Evolutionary conservation across 2,797 vertebrate species (phyloP).

Genomic region (Cirrhinus molitorella): DNA sequence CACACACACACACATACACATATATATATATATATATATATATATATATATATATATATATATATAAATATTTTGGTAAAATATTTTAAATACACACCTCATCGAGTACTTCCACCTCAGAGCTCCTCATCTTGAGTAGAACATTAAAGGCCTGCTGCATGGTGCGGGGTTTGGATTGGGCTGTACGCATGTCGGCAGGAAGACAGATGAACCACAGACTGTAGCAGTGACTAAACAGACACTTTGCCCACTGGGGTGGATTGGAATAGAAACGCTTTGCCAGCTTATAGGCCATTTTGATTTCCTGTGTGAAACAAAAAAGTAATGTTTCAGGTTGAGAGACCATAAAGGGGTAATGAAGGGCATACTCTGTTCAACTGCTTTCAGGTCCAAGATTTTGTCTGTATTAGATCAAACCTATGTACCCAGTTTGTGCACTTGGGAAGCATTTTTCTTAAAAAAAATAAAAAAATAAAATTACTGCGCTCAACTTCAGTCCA

Average conservation of each 20-base stretch:
- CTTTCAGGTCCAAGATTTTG: neutral
- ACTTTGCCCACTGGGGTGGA: conserved; percentile 92
- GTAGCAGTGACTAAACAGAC: conserved; percentile 95
- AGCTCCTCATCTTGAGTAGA: conserved; percentile 92
- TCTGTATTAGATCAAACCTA: conserved; percentile 9
- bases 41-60: too few relatives aligned
- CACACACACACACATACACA: too few relatives aligned
- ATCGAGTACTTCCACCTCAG: conserved; percentile 92
- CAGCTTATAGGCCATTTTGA: conserved; percentile 94
- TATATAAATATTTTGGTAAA: neutral
- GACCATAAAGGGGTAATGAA: neutral
- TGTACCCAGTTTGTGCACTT: too few relatives aligned
- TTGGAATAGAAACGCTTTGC: conserved; percentile 89
- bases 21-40: too few relatives aligned
- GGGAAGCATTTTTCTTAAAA: too few relatives aligned
- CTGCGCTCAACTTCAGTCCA: too few relatives aligned
- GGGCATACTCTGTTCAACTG: neutral
- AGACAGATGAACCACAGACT: conserved; percentile 99
- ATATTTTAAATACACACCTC: conserved; percentile 80
- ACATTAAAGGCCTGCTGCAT: conserved; percentile 93
- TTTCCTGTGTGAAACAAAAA: conserved; percentile 82
- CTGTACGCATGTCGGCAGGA: conserved; percentile 86
- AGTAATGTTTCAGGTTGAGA: conserved; percentile 12
- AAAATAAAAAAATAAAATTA: too few relatives aligned
- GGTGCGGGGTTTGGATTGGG: conserved; percentile 88